Evolutionary conservation across 2,113 vertebrate species (phyloP).

Genomic region (Lathamus discolor): DNA sequence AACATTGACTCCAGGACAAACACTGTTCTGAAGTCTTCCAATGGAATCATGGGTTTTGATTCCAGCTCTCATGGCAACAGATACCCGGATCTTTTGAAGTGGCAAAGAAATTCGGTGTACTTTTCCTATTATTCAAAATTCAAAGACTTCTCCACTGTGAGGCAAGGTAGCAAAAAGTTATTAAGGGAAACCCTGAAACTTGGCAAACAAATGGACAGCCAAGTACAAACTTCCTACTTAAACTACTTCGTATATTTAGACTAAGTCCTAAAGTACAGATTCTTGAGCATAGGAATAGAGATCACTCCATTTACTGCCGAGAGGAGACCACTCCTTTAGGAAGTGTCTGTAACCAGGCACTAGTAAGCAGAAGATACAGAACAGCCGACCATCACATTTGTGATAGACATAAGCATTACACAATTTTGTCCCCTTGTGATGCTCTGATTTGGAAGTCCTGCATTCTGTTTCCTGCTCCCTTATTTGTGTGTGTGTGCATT

Average conservation of each 20-base stretch:
- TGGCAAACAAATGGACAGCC: not conserved
- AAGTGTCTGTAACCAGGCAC: not conserved
- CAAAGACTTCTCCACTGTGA: not conserved
- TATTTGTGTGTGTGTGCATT: not conserved
- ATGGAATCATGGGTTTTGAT: not conserved
- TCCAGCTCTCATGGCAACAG: not conserved
- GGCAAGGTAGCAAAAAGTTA: not conserved
- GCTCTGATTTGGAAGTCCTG: not conserved
- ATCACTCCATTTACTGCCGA: not conserved
- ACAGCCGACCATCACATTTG: not conserved
- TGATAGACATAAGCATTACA: not conserved
- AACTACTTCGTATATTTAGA: not conserved
- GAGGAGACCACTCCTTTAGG: not conserved
- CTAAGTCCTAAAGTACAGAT: not conserved
- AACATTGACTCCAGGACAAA: not conserved
- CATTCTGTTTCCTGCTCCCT: not conserved
- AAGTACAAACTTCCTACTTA: not conserved
- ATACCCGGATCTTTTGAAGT: not conserved
- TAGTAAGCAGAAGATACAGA: not conserved
- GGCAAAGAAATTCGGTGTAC: not conserved
- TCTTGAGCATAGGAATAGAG: not conserved
- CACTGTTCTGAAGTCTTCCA: not conserved
- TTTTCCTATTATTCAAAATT: not conserved
- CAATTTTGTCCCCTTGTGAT: accelerated
- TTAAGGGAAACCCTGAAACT: not conserved